phyloP scores from a whole-genome alignment of 2,113 vertebrate genomes.

The Corythoichthys intestinalis region DNA sequence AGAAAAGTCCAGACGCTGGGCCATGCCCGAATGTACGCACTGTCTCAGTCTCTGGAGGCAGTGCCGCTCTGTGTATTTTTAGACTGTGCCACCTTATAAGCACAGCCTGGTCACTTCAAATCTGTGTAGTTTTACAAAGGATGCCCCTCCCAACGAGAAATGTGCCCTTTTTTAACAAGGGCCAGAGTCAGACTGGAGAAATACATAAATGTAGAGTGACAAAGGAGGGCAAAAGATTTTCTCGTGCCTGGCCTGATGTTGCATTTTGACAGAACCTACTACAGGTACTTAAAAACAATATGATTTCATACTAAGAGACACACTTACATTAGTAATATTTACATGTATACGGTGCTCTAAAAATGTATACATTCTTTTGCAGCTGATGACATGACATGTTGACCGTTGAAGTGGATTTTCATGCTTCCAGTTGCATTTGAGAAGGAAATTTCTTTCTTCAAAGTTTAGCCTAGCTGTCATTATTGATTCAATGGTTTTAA shows the following conservation, averaged over 20 bases:
- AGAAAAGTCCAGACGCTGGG: slow-evolving; percentile 44
- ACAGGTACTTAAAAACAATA: not conserved
- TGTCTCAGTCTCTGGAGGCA: slow-evolving; percentile 45
- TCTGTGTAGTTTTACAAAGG: slow-evolving; percentile 46
- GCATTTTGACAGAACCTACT: not conserved
- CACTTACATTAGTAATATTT: no score
- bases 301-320: no score
- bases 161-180: slow-evolving; percentile 50
- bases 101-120: slow-evolving; percentile 51
- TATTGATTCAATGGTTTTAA: no score
- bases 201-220: slow-evolving; percentile 40
- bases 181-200: slow-evolving; percentile 28
- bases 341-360: no score
- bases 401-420: no score
- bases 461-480: no score
- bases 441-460: no score
- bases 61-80: slow-evolving; percentile 57
- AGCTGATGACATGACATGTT: no score
- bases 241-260: not conserved
- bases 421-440: no score
- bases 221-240: not conserved
- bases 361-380: no score
- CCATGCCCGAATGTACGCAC: slow-evolving; percentile 38
- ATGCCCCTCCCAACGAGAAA: slow-evolving; percentile 32
- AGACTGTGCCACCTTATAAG: slow-evolving; percentile 57